Percentiles rank a stretch among this genome's conserved stretches.
Conservation (phyloP, 2,888 invertebrate species). For the Lasioglossum malachurum region DNA sequence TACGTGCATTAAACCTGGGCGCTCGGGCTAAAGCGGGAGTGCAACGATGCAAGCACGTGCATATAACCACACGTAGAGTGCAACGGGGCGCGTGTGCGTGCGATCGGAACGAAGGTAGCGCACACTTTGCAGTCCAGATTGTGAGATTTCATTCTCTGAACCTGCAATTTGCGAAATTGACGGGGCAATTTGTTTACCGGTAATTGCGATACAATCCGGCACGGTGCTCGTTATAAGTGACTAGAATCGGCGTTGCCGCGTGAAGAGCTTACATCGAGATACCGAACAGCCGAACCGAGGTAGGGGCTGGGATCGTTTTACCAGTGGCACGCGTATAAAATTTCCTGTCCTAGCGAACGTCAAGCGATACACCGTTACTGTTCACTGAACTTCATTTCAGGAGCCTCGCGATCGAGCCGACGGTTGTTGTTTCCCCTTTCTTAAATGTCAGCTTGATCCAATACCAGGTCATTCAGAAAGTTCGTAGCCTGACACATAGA, state of each 20-base stretch:
- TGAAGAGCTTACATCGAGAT: constrained; percentile 45
- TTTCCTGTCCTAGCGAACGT: constrained; percentile 12
- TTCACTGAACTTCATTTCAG: constrained; percentile 49
- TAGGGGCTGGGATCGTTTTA: constrained; percentile 39
- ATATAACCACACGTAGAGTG: constrained; percentile 30
- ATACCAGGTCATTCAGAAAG: not conserved
- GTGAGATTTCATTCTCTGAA: constrained; percentile 80
- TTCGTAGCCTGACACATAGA: no score
- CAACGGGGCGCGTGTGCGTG: constrained; percentile 56
- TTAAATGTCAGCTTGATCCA: constrained; percentile 43
- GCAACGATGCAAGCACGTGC: constrained; percentile 53
- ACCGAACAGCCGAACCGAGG: not conserved
- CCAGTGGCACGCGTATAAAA: constrained; percentile 57
- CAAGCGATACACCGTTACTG: constrained; percentile 40
- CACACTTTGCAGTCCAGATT: constrained; percentile 74
- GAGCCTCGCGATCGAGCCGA: constrained; percentile 10
- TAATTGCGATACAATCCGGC: constrained; percentile 80
- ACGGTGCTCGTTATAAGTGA: constrained; percentile 70
- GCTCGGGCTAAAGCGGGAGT: constrained; percentile 17
- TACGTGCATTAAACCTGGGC: constrained; percentile 46
- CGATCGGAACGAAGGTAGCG: constrained; percentile 65
- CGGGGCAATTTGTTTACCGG: constrained; percentile 81
- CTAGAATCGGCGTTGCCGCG: constrained; percentile 63
- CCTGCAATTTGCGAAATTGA: constrained; percentile 81
- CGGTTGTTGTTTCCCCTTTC: constrained; percentile 25